Base-by-base conservation (phyloP, 2,888 invertebrate genomes). In the Troilus luridus region DNA sequence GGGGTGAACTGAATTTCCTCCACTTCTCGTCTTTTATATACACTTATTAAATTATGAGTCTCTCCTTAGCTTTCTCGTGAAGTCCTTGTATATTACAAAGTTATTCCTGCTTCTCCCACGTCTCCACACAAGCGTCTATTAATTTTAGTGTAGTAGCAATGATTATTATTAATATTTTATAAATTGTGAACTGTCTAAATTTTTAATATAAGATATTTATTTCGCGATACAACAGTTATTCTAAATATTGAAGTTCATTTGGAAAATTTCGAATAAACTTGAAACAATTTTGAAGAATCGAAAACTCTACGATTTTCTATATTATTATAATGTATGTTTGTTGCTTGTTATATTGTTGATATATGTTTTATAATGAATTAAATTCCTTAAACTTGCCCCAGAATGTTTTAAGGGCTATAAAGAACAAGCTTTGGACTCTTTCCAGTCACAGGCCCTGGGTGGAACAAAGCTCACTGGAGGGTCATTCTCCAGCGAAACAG, bases 31-130 rank as follows among this genome's bases (percentile, higher is more conserved):
- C 56, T 54, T 58, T 85, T 85, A 85, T 85, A 58, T n/a, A 56
- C 56, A 54, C 56, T 85, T 85, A 85, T 85, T 85, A 56, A 85
- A 85, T 85, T 85, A 85, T 54, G 11, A 56, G 85, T 58, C n/a
- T 2, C 85, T 58, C n/a, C 56, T 21, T 56, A 58, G 56, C 56
- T 56, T 11, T n/a, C n/a, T 21, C 19, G 10, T 58, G 10, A 77
- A 77, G 27, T 77, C 41, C 72, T 19, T 41, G 14, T 77, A 77
- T 41, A 72, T 72, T 27, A 72, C 0, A 27, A 8, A 72, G 72
- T 41, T 27, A 67, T 72, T 41, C 72, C 0, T 17, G 17, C 27
- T 72, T 27, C 24, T 72, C 5, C 1, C 10, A 27, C 17, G 27
- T 10, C 7, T 0, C 2, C 27, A 41, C 27, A 0, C 14, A 67